These are phyloP conservation scores for Chirona hameri DNA, from an alignment of 2,888 invertebrate genomes.

Conservation along the genomic window DNA sequence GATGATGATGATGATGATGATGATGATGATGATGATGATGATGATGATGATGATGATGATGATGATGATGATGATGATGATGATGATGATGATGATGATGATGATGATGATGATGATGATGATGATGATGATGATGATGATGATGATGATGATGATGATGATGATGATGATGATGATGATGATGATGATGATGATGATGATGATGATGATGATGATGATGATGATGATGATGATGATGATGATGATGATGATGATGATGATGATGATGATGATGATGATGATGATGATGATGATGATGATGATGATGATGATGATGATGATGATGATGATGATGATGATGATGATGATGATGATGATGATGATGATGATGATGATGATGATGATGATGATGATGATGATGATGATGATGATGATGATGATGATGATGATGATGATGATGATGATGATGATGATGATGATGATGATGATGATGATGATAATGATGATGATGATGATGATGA, in stretches of 20 bases:
- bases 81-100: conserved; percentile 22
- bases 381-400: conserved; percentile 22
- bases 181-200: conserved; percentile 22
- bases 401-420: conserved; percentile 22
- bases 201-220: conserved; percentile 22
- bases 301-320: no score
- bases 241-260: conserved; percentile 22
- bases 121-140: conserved; percentile 22
- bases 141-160: conserved; percentile 22
- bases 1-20: conserved; percentile 22
- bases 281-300: conserved; percentile 22
- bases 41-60: conserved; percentile 22
- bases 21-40: conserved; percentile 22
- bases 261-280: conserved; percentile 22
- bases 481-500: no score
- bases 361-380: conserved; percentile 22
- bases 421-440: conserved; percentile 22
- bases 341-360: conserved; percentile 22
- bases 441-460: conserved; percentile 22
- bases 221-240: conserved; percentile 22
- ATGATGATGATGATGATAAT: conserved; percentile 10
- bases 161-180: conserved; percentile 22
- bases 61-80: conserved; percentile 22
- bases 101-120: conserved; percentile 22
- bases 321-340: conserved; percentile 22